These are phyloP conservation scores for Embiotoca jacksoni DNA, from an alignment of 2,113 vertebrate genomes.

Conservation along the genomic window DNA sequence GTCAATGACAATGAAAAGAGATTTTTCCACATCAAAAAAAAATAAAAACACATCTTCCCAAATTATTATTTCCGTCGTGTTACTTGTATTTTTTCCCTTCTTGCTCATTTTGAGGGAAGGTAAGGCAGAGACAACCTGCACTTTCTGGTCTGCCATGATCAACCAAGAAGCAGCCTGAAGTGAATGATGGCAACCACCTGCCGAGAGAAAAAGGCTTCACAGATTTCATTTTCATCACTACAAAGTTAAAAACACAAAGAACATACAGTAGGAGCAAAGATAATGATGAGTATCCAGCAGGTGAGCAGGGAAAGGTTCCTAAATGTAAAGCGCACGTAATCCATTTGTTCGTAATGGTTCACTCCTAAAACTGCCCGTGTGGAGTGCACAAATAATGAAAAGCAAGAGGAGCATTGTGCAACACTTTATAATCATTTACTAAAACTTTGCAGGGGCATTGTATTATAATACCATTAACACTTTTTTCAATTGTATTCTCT, in stretches of 20 bases:
- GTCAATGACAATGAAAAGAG: conserved; percentile 1
- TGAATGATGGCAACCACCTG: conserved; percentile 45
- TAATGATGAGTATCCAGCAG: conserved; percentile 24
- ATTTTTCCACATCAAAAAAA: neutral
- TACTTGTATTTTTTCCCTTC: conserved; percentile 35
- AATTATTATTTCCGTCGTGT: conserved; percentile 54
- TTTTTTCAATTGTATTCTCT: too few relatives aligned
- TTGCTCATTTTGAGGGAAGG: conserved; percentile 15
- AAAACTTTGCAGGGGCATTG: neutral
- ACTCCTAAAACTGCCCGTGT: neutral
- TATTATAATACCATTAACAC: neutral
- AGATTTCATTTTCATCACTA: conserved; percentile 35
- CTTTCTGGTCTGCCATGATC: conserved; percentile 61
- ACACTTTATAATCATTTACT: neutral
- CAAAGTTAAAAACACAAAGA: conserved; percentile 25
- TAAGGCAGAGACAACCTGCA: conserved; percentile 42
- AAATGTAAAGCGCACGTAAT: conserved; percentile 29
- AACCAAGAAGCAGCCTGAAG: conserved; percentile 36
- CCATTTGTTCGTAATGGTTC: conserved; percentile 8
- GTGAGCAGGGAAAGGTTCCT: conserved; percentile 1
- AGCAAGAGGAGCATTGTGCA: neutral
- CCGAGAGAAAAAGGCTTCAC: conserved; percentile 18
- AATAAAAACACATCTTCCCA: conserved; percentile 17
- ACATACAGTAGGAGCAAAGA: conserved; percentile 22
- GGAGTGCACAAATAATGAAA: conserved; percentile 1